Conservation (phyloP, 2,113 vertebrate genomes). For the Athene noctua region DNA sequence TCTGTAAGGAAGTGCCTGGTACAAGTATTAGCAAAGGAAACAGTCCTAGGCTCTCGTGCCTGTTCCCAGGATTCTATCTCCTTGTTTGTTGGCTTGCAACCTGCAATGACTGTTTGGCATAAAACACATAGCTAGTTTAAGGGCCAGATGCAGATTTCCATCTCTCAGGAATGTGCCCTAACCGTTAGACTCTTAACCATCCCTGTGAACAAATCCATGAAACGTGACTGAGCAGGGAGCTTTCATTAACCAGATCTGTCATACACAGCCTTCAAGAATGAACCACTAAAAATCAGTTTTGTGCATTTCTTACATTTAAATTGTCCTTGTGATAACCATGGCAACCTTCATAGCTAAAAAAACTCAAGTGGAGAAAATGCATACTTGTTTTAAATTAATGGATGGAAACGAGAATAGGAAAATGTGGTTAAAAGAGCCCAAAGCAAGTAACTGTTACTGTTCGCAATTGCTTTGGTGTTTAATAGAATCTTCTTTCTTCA, state of each 20-base stretch:
- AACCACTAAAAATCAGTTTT: background rate
- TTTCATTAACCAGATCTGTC: background rate
- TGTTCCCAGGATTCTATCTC: background rate
- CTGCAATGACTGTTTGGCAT: background rate
- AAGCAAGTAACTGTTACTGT: background rate
- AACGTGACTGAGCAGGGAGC: background rate
- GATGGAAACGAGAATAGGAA: background rate
- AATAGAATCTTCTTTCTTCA: slow-evolving; percentile 4
- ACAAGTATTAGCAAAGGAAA: background rate
- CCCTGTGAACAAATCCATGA: background rate
- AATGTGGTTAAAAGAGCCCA: background rate
- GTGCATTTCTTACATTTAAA: background rate
- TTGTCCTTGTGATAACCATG: slow-evolving; percentile 27
- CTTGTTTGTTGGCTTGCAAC: background rate
- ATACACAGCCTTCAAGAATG: background rate
- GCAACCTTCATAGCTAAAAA: background rate
- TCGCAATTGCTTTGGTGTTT: background rate
- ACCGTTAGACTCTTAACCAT: background rate
- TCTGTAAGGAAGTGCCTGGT: background rate
- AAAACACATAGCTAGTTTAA: background rate
- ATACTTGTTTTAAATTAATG: background rate
- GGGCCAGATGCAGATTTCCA: background rate
- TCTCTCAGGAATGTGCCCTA: background rate
- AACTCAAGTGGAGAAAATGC: background rate
- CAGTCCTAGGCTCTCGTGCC: accelerated